These are phyloP conservation scores for Mirounga angustirostris DNA, from an alignment of 2,113 vertebrate species.

Conservation along the genomic window DNA sequence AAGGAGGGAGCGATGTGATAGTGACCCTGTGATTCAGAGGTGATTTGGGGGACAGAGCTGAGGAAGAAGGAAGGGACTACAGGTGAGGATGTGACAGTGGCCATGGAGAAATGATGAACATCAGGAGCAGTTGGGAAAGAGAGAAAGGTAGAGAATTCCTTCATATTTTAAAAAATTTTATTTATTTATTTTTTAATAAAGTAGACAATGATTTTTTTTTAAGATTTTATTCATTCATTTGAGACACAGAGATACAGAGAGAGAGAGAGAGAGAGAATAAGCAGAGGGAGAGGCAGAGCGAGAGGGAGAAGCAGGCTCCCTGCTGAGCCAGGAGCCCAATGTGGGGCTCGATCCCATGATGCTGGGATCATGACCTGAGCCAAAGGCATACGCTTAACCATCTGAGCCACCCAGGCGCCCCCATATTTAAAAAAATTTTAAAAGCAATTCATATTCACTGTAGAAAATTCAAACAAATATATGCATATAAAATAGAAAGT, in stretches of 20 bases:
- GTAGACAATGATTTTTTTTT: too few relatives aligned
- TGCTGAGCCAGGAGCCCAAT: too few relatives aligned
- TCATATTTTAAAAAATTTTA: not conserved
- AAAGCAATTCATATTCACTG: not conserved
- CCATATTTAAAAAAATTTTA: not conserved
- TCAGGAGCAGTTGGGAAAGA: not conserved
- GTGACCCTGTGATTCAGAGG: not conserved
- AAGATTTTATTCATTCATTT: too few relatives aligned
- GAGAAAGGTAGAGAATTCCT: not conserved
- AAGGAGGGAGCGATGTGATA: not conserved
- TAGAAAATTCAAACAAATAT: not conserved
- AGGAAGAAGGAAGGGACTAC: not conserved
- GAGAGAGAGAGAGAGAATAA: too few relatives aligned
- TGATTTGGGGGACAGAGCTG: not conserved
- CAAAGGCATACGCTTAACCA: too few relatives aligned
- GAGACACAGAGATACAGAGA: too few relatives aligned
- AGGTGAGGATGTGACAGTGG: not conserved
- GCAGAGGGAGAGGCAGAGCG: too few relatives aligned
- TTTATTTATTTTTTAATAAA: too few relatives aligned
- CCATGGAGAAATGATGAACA: not conserved
- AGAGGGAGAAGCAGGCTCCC: too few relatives aligned
- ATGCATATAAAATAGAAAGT: not conserved
- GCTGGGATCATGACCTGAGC: too few relatives aligned
- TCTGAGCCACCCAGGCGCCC: too few relatives aligned
- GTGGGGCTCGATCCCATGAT: too few relatives aligned